Evolutionary conservation across 2,797 vertebrate species (phyloP), one percentile per base, ranked within the genome.

Genomic region (Oophaga sylvatica): DNA sequence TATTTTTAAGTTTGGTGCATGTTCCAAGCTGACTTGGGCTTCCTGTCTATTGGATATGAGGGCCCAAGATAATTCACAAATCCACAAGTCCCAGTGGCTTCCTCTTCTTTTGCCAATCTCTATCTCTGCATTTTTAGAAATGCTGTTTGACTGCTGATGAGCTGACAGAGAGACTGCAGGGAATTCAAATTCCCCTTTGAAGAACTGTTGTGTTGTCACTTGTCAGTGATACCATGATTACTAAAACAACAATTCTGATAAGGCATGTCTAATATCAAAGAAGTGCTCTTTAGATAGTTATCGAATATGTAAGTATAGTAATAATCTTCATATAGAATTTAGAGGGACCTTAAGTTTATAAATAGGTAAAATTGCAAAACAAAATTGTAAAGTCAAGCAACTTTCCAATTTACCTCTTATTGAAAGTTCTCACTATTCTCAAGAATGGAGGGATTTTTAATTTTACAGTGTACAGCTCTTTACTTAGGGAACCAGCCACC

Each of bases 201-300:
- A 10, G 22, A 7, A 22, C 63, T 26, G 57, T 62, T 62, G 19
- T 26, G n/a, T 67, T 26, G 22, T 67, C 63, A 67, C 12, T 67
- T 26, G 22, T 67, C 63, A 67, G 22, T 26, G 22, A 67, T 26
- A n/a, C 7, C 62, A 20, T n/a, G n/a, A 67, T 26, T 67, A 8
- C 63, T 26, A 67, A 26, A 67, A 67, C 63, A n/a, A 67, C 63
- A 67, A 67, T 67, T 67, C n/a, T n/a, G 63, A 26, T n/a, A 67
- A 63, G 19, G 60, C 60, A 63, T 63, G 60, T 22, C 19, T 63
- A 63, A 67, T 12, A 67, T n/a, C 22, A 67, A 22, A 26, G 6
- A 63, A 63, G 62, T 62, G 62, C 62, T 22, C 5, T 9, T n/a
- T 20, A 63, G 62, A 19, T 20, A 63, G 8, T 63, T 63, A 63